Evolutionary conservation across 2,888 invertebrate genomes (phyloP).

Genomic region (Pharmacophagus antenor): DNA sequence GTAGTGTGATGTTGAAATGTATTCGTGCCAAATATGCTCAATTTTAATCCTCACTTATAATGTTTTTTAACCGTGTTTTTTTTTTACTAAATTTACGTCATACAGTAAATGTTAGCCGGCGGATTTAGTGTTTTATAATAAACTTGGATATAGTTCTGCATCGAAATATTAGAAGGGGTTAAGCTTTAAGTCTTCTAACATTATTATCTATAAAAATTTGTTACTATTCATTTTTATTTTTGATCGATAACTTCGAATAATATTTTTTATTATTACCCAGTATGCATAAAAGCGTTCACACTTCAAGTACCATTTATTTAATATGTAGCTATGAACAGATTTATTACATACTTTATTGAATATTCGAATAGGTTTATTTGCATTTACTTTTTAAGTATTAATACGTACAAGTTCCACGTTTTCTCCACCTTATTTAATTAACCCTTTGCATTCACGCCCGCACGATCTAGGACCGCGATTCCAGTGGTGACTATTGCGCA

Average conservation of each 20-base stretch:
- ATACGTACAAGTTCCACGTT: no score
- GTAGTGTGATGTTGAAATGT: slow-evolving; percentile 40
- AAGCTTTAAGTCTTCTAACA: slow-evolving; percentile 18
- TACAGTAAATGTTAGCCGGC: slow-evolving; percentile 23
- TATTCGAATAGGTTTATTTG: no score
- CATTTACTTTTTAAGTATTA: no score
- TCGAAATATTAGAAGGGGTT: slow-evolving; percentile 18
- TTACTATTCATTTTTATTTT: background rate
- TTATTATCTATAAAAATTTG: background rate
- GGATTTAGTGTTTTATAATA: slow-evolving; percentile 23
- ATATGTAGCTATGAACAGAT: background rate
- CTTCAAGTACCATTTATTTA: background rate
- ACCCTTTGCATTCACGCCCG: no score
- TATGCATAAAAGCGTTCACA: background rate
- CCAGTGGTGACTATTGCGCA: no score
- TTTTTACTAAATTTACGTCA: slow-evolving; percentile 30
- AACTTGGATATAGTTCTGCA: slow-evolving; percentile 20
- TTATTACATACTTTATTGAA: background rate
- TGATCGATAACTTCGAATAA: background rate
- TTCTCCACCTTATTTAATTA: no score
- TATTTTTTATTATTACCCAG: background rate
- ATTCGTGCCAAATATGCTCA: slow-evolving; percentile 72
- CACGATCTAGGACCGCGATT: no score
- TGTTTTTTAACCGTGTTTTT: slow-evolving; percentile 30
- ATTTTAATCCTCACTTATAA: slow-evolving; percentile 53